These are phyloP conservation scores for Tachina grossa DNA, from an alignment of 2,888 invertebrate genomes.

Conservation along the genomic window DNA sequence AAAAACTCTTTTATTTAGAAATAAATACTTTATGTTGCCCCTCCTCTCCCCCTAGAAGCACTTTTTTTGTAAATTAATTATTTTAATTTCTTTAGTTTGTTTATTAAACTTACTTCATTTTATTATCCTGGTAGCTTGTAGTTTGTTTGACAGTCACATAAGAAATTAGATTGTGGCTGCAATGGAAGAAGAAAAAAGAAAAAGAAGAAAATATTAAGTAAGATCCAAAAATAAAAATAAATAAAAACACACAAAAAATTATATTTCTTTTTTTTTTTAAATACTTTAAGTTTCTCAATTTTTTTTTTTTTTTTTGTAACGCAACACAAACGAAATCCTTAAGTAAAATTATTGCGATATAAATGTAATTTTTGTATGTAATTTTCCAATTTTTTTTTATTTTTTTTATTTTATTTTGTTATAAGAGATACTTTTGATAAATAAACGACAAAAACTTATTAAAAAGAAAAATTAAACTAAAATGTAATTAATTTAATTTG, in stretches of 20 bases:
- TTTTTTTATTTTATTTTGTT: slow-evolving; percentile 50
- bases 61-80: slow-evolving; percentile 58
- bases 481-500: neutral
- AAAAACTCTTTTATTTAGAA: slow-evolving; percentile 21
- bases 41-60: too few species aligned
- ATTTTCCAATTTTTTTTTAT: slow-evolving; percentile 24
- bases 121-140: slow-evolving; percentile 47
- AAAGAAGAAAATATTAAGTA: slow-evolving; percentile 11
- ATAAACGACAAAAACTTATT: slow-evolving; percentile 61
- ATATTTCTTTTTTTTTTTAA: slow-evolving; percentile 6
- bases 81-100: slow-evolving; percentile 41
- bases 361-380: slow-evolving; percentile 54
- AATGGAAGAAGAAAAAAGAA: slow-evolving; percentile 29
- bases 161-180: slow-evolving; percentile 41
- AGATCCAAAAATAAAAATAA: slow-evolving; percentile 37
- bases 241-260: slow-evolving; percentile 37
- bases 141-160: slow-evolving; percentile 39
- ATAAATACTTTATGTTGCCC: neutral
- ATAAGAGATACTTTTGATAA: slow-evolving; percentile 61
- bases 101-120: slow-evolving; percentile 23
- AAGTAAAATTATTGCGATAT: slow-evolving; percentile 59
- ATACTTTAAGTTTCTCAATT: slow-evolving; percentile 67
- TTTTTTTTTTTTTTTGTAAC: slow-evolving; percentile 54
- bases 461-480: slow-evolving; percentile 19
- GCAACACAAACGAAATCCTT: slow-evolving; percentile 58